Base-by-base conservation (phyloP, 2,113 vertebrate genomes). In the Plectropomus leopardus region DNA sequence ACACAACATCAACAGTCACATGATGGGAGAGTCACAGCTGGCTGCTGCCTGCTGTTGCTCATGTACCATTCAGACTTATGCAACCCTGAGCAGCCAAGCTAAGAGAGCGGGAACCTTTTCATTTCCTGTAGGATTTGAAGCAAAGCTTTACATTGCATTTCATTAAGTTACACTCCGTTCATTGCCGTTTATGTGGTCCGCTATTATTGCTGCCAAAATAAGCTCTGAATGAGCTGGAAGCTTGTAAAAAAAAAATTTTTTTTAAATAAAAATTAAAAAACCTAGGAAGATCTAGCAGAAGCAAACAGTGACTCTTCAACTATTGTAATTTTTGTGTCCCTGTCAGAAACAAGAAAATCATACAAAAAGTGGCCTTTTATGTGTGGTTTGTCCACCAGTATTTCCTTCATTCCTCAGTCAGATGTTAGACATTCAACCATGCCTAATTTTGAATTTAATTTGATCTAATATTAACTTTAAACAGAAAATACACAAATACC, bases 41-140 rank as follows among this genome's bases (percentile, higher is more conserved):
- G 74, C 47, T 1, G 0, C 4, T 0, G 21, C 54, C 59, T 53
- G 70, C 58, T 82, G 61, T 65, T 47, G 76, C 32, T 70, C 66
- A 72, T n/a, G 72, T 50, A 76, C 78, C 67, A 76, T 75, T 76
- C 80, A 72, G 67, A 36, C 44, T 91, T 87, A 86, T 13, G 32
- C 5, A 89, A 90, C 19, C 1, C 7, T 17, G 21, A 54, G 44
- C 61, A 57, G 71, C 87, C 47, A 36, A 82, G 68, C 69, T 28
- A 17, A 67, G 24, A 50, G 32, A 48, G 40, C 59, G 24, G 44
- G 40, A 71, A 80, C 42, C 44, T 32, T 21, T 57, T 87, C 16
- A 65, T 72, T 85, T 85, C 60, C 40, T 17, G 23, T 28, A 24
- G 58, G 60, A 83, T 77, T 72, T 71, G 4, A 74, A 77, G 51